Evolutionary conservation across 1,140 invertebrate species (phyloP), one percentile per base, ranked within the genome.

Genomic region (Hyles vespertilio): DNA sequence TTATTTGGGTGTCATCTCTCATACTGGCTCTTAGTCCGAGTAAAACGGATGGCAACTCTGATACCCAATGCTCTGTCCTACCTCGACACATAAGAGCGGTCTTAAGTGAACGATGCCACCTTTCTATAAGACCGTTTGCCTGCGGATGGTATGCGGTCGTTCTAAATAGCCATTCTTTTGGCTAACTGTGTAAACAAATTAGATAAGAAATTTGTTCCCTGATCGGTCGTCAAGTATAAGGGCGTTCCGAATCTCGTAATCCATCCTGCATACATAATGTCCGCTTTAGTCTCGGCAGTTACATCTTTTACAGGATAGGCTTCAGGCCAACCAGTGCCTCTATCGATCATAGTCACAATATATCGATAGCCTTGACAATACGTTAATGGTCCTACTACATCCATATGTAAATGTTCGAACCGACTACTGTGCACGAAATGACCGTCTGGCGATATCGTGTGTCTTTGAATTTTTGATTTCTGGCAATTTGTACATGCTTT

Each of bases 241-340:
- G 75, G 73, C 4, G 61, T 59, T 6, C 81, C 79, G 57, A 67
- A 84, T 9, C 69, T 61, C 2, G 57, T 33, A 7, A 83, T 72
- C 77, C 81, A 85, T 8, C 63, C 50, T 9, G 55, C 53, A 12
- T 62, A 59, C 22, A 80, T 60, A 12, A 32, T 49, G 48, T 45
- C 57, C 3, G 75, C 66, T 32, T 72, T 65, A 4, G 58, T 62
- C 32, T 74, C 63, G 6, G 84, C 81, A 4, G 71, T 69, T 3
- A 82, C 85, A 33, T 90, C 79, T 12, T 63, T 22, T 0, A 90
- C 45, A 0, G 89, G 90, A 22, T 84, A 59, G 2, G 82, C 81
- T 71, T 90, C 89, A 0, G 81, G 86, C 87, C 85, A 92, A 32
- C 84, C 60, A 2, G 90, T 89, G 61, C 74, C 89, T 36, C 81